Evolutionary conservation across 2,888 invertebrate genomes (phyloP).

Genomic region (Rhingia rostrata): DNA sequence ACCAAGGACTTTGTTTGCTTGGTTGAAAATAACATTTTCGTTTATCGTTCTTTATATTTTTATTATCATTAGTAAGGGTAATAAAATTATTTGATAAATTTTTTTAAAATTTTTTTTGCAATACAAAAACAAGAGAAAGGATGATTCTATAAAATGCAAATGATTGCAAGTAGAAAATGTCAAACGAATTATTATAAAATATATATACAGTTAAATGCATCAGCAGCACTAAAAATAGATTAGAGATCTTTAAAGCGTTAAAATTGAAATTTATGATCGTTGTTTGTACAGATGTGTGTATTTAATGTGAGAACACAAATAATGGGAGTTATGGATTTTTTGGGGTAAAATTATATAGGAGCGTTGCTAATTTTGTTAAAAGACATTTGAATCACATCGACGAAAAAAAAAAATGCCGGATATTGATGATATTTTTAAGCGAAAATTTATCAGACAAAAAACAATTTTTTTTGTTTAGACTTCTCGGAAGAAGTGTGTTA

Average conservation of each 20-base stretch:
- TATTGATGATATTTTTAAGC: not conserved
- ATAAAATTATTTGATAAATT: constrained; percentile 49
- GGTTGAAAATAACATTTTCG: not conserved
- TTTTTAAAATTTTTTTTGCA: not conserved
- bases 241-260: constrained; percentile 27
- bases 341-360: too few relatives aligned
- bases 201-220: constrained; percentile 49
- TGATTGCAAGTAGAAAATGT: constrained; percentile 45
- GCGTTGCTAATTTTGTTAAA: not conserved
- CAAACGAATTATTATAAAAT: constrained; percentile 25
- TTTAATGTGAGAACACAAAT: not conserved
- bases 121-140: constrained; percentile 36
- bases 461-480: not conserved
- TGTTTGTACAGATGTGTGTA: not conserved
- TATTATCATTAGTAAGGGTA: constrained; percentile 24
- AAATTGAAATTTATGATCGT: not conserved
- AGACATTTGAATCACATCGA: constrained; percentile 1
- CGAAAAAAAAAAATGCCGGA: not conserved
- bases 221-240: constrained; percentile 1
- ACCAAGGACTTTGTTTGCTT: constrained; percentile 50
- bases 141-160: constrained; percentile 60
- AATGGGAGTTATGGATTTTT: not conserved
- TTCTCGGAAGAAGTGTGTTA: constrained; percentile 33
- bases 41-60: constrained; percentile 19
- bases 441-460: not conserved